A percentile compares a stretch with the other conserved stretches of the same genome.
phyloP scores from a whole-genome alignment of 1,140 invertebrate genomes.

The Pantala flavescens region DNA sequence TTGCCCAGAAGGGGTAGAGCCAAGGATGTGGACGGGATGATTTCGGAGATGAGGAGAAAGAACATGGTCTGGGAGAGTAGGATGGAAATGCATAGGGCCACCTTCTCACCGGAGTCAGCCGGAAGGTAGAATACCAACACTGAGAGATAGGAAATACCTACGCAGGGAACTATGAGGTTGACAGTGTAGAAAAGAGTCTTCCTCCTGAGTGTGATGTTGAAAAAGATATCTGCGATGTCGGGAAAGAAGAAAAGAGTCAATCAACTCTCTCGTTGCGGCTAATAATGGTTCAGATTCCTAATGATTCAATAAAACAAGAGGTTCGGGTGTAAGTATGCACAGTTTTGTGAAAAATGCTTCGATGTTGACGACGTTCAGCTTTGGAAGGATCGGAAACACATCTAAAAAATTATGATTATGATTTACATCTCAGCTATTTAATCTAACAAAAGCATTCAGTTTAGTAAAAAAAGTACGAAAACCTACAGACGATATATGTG shows the following conservation, averaged over 20 bases:
- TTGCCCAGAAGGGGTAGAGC: constrained; percentile 94
- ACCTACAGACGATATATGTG: too few species aligned
- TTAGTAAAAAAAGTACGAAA: too few species aligned
- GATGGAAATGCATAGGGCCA: constrained; percentile 96
- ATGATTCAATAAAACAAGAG: too few species aligned
- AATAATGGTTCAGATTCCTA: not conserved
- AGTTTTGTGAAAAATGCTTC: too few species aligned
- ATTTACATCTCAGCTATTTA: too few species aligned
- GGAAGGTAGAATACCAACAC: constrained; percentile 95
- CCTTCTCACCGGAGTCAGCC: constrained; percentile 96
- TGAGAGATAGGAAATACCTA: constrained; percentile 84
- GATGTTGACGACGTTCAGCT: too few species aligned
- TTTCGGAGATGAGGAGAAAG: constrained; percentile 94
- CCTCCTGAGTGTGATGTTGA: constrained; percentile 90
- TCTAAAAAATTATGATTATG: too few species aligned
- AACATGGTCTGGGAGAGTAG: constrained; percentile 98
- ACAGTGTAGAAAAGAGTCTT: constrained; percentile 96
- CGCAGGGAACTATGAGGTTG: constrained; percentile 87
- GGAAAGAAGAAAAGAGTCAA: constrained; percentile 2
- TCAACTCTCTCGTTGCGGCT: not conserved
- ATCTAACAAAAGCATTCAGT: too few species aligned
- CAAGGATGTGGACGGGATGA: constrained; percentile 96
- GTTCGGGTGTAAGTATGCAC: too few species aligned
- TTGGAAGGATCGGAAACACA: too few species aligned
- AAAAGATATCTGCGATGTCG: constrained; percentile 77